A percentile compares a stretch with the other conserved stretches of the same genome.
These are phyloP conservation scores for Phyllotis vaccarum DNA, from an alignment of 2,797 vertebrate species.

Conservation along the genomic window DNA sequence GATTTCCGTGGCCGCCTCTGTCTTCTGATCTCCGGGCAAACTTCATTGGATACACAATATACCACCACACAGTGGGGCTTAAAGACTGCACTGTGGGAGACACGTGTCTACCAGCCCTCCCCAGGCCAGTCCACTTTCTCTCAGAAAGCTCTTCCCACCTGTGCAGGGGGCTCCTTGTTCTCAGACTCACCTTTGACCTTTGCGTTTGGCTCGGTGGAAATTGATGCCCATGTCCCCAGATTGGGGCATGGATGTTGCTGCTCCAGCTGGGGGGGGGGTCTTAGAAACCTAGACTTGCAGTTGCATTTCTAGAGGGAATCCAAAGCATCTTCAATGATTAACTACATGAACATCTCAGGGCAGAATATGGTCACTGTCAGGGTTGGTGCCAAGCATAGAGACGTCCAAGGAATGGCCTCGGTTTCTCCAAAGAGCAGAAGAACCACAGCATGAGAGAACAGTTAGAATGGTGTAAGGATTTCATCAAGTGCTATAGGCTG, in stretches of 20 bases:
- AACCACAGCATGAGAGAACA: not conserved
- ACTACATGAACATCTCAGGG: too few relatives aligned
- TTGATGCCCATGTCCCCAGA: fast-evolving
- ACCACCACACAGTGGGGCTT: not conserved
- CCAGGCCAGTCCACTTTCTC: fast-evolving
- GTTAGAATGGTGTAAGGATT: not conserved
- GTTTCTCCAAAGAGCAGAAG: not conserved
- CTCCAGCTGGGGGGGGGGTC: not conserved
- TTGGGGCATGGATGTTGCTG: not conserved
- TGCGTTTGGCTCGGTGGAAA: not conserved
- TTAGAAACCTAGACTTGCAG: not conserved
- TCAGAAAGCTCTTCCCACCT: fast-evolving
- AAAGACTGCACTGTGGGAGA: not conserved
- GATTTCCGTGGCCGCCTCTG: too few relatives aligned
- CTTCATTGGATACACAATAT: too few relatives aligned
- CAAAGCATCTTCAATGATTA: not conserved
- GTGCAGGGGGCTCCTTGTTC: not conserved
- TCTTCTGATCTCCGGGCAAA: too few relatives aligned
- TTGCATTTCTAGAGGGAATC: not conserved
- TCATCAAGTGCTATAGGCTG: fast-evolving
- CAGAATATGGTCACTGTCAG: not conserved
- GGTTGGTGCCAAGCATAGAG: not conserved
- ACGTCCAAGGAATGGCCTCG: not conserved
- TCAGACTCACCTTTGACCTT: not conserved
- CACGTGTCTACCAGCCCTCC: not conserved